Evolutionary conservation across 2,113 vertebrate genomes (phyloP).

Genomic region (Larimichthys polyactis): DNA sequence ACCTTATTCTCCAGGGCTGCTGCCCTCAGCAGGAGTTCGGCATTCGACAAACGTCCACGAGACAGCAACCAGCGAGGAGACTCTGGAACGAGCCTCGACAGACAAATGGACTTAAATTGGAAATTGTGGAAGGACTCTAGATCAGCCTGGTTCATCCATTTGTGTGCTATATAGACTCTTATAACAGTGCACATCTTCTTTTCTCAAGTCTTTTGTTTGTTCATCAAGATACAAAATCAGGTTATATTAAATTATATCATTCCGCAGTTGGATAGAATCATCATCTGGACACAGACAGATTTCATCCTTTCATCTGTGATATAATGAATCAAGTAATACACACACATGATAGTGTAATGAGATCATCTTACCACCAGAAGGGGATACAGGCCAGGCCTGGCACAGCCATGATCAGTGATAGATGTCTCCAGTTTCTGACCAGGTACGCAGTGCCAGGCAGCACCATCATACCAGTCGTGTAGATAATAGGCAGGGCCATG

Average conservation of each 20-base stretch:
- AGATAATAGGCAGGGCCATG: slow-evolving; percentile 37
- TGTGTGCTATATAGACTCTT: neutral
- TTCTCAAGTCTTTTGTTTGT: neutral
- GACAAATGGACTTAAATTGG: neutral
- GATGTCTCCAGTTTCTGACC: slow-evolving; percentile 56
- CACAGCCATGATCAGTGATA: slow-evolving; percentile 51
- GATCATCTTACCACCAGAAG: slow-evolving; percentile 64
- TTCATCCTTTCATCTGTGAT: neutral
- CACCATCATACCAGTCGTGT: slow-evolving; percentile 6
- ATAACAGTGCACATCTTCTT: neutral
- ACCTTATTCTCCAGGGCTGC: slow-evolving; percentile 61
- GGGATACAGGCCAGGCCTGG: slow-evolving; percentile 62
- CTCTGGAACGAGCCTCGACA: slow-evolving; percentile 64
- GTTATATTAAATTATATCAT: neutral
- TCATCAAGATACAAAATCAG: neutral
- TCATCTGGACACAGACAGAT: neutral
- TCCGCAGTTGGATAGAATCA: neutral
- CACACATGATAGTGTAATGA: neutral
- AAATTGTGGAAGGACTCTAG: neutral
- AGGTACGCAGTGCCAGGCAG: slow-evolving; percentile 52
- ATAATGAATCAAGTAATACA: neutral
- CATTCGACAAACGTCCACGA: slow-evolving; percentile 46
- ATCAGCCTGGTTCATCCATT: neutral
- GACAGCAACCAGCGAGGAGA: slow-evolving; percentile 73
- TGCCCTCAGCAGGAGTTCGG: slow-evolving; percentile 48